A percentile compares a stretch with the other conserved stretches of the same genome.
Evolutionary conservation across 2,113 vertebrate genomes (phyloP).

Genomic region (Microcebus lehilahytsara): DNA sequence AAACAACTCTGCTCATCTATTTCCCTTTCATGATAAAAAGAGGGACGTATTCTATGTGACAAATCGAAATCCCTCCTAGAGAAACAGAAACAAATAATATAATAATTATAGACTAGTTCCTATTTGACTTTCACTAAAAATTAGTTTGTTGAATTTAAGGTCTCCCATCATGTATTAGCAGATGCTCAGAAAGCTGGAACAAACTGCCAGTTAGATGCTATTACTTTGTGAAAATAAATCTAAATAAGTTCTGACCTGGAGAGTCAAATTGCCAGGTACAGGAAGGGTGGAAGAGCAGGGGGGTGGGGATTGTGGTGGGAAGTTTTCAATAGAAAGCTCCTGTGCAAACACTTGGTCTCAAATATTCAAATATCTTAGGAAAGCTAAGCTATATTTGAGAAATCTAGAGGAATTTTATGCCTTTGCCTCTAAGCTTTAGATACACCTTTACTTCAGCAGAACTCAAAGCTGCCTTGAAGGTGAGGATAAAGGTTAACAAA

Average conservation of each 20-base stretch:
- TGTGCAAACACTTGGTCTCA: not conserved
- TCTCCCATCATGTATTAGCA: slow-evolving; percentile 69
- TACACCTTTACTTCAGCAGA: slow-evolving; percentile 44
- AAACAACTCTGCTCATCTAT: slow-evolving; percentile 58
- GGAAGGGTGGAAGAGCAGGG: not conserved
- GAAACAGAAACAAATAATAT: slow-evolving; percentile 76
- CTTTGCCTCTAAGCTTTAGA: not conserved
- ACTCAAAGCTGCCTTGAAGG: not conserved
- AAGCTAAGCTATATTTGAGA: slow-evolving; percentile 15
- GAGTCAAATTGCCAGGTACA: not conserved
- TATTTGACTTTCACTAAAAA: slow-evolving; percentile 68
- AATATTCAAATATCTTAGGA: not conserved
- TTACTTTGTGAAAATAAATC: slow-evolving; percentile 67
- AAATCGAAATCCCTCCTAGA: slow-evolving; percentile 72
- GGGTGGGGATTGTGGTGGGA: not conserved
- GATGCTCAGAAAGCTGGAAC: slow-evolving; percentile 70
- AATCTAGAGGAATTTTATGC: not conserved
- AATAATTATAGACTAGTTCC: slow-evolving; percentile 72
- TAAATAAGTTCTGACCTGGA: slow-evolving; percentile 46
- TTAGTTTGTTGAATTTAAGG: slow-evolving; percentile 64
- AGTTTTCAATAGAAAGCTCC: slow-evolving; percentile 23
- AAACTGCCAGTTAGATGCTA: slow-evolving; percentile 67
- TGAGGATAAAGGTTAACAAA: slow-evolving; percentile 4
- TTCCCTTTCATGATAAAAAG: slow-evolving; percentile 71
- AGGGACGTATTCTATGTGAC: slow-evolving; percentile 64